A percentile compares a stretch with the other conserved stretches of the same genome.
Conservation (phyloP, 2,888 invertebrate species). For the Cinara cedri region DNA sequence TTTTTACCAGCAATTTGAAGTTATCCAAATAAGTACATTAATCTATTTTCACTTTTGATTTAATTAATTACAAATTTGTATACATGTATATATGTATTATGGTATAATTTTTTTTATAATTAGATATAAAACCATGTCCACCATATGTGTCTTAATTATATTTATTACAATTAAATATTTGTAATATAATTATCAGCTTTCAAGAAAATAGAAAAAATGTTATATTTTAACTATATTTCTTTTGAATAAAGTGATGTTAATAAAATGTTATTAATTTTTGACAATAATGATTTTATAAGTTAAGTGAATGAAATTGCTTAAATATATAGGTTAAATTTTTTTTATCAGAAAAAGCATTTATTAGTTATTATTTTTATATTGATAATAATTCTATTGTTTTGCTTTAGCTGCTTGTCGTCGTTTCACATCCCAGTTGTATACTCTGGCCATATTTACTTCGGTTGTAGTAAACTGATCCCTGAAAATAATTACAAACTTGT, state of each 20-base stretch:
- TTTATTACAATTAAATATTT: constrained; percentile 21
- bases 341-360: constrained; percentile 7
- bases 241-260: constrained; percentile 8
- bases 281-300: background rate
- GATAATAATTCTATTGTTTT: constrained; percentile 30
- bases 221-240: background rate
- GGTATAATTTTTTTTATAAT: background rate
- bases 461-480: constrained; percentile 97
- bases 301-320: background rate
- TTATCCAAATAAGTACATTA: background rate
- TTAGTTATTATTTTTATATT: background rate
- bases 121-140: background rate
- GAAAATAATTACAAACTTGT: constrained; percentile 61
- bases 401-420: constrained; percentile 62
- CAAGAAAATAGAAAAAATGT: background rate
- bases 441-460: constrained; percentile 98
- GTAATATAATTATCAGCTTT: background rate
- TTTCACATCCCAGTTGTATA: constrained; percentile 98
- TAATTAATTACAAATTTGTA: constrained; percentile 27
- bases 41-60: background rate
- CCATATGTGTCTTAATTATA: constrained; percentile 15
- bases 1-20: background rate
- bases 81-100: constrained; percentile 19
- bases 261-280: constrained; percentile 8
- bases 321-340: background rate